phyloP scores from a whole-genome alignment of 2,113 vertebrate genomes.

The Plecturocebus donacophilus region DNA sequence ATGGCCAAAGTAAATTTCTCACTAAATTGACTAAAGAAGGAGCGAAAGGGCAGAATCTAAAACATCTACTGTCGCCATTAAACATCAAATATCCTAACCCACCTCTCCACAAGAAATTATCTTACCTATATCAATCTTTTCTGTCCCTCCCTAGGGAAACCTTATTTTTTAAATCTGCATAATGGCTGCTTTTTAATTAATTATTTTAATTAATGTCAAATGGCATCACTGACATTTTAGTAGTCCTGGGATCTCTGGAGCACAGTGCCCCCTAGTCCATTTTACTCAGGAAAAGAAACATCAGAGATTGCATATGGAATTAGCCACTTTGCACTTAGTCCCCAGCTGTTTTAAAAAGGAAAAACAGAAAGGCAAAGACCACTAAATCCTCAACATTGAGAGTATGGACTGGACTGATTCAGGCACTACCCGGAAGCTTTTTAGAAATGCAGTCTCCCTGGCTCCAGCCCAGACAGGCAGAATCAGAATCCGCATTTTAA shows the following conservation, averaged over 20 bases:
- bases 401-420: not conserved
- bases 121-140: not conserved
- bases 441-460: not conserved
- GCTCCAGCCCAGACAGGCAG: not conserved
- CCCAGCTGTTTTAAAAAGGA: not conserved
- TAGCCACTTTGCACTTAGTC: not conserved
- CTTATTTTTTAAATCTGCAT: not conserved
- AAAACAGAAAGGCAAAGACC: not conserved
- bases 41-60: not conserved
- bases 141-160: not conserved
- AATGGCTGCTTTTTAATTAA: conserved; percentile 15
- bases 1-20: not conserved
- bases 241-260: not conserved
- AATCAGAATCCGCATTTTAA: not conserved
- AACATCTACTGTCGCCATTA: not conserved
- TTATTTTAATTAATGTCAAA: not conserved
- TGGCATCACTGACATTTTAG: not conserved
- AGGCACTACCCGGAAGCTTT: not conserved
- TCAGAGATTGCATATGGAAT: not conserved
- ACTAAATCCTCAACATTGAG: not conserved
- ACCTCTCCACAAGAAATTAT: not conserved
- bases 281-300: not conserved
- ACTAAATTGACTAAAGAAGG: not conserved
- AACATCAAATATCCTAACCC: not conserved
- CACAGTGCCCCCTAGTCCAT: not conserved